A percentile compares a stretch with the other conserved stretches of the same genome.
phyloP scores from a whole-genome alignment of 2,797 vertebrate genomes.

The Eulemur rubriventer region DNA sequence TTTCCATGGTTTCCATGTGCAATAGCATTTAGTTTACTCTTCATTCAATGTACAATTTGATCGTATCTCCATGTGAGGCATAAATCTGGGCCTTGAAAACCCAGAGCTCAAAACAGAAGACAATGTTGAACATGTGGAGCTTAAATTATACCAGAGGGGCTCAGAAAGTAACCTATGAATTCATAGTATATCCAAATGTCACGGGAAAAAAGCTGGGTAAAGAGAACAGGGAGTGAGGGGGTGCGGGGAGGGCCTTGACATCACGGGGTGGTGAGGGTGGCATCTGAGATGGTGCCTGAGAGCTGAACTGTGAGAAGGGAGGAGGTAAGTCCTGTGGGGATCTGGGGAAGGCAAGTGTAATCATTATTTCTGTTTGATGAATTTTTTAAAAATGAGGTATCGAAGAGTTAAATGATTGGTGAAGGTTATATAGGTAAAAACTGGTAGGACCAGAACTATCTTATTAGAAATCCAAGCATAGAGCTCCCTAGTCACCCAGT shows the following conservation, averaged over 20 bases:
- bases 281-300: background rate
- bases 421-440: background rate
- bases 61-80: background rate
- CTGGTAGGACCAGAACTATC: background rate
- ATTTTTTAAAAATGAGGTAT: background rate
- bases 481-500: background rate
- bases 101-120: background rate
- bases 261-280: background rate
- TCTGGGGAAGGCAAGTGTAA: background rate
- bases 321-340: background rate
- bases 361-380: background rate
- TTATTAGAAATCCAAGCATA: conserved; percentile 19
- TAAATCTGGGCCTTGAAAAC: background rate
- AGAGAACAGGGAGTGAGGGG: background rate
- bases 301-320: background rate
- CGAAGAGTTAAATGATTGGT: background rate
- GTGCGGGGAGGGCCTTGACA: background rate
- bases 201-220: background rate
- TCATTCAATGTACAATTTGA: background rate
- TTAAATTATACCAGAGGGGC: background rate
- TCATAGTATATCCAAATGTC: background rate
- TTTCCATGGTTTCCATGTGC: background rate
- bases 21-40: background rate
- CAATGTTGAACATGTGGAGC: background rate
- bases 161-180: background rate